Percentiles rank a stretch among this genome's conserved stretches.
Evolutionary conservation across 2,797 vertebrate species (phyloP).

Genomic region (Monodelphis domestica): DNA sequence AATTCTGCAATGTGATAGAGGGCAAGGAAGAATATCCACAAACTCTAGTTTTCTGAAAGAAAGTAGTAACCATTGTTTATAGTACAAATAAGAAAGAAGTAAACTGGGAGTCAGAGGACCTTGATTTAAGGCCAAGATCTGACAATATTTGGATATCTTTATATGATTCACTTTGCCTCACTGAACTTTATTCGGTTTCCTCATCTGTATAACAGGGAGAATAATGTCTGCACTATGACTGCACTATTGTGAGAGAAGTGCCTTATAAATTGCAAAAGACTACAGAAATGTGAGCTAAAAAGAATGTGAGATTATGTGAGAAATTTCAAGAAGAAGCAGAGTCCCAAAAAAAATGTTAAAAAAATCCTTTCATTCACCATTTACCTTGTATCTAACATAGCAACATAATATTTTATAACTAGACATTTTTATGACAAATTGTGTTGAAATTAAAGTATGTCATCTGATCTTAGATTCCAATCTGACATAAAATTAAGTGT

Average conservation of each 20-base stretch:
- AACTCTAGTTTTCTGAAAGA: conserved; percentile 10
- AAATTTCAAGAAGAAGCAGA: conserved; percentile 51
- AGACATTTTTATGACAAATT: neutral
- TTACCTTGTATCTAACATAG: conserved; percentile 53
- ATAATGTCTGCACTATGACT: neutral
- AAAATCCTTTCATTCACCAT: conserved; percentile 47
- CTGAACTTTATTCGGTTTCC: neutral
- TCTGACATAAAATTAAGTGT: neutral
- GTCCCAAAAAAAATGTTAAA: conserved; percentile 48
- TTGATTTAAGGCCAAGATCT: neutral
- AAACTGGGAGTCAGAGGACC: neutral
- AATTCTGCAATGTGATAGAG: conserved; percentile 35
- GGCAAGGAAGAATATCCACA: conserved; percentile 39
- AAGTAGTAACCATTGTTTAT: conserved; percentile 6
- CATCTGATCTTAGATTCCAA: neutral
- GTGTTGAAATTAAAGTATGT: neutral
- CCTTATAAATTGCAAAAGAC: neutral
- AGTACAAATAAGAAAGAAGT: neutral
- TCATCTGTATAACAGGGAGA: neutral
- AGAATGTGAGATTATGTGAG: neutral
- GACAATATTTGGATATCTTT: neutral
- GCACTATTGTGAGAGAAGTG: neutral
- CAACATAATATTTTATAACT: neutral
- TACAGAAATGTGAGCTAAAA: conserved; percentile 24
- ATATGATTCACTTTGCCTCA: neutral